Conservation (phyloP, 2,113 vertebrate species). For the Centropus unirufus region DNA sequence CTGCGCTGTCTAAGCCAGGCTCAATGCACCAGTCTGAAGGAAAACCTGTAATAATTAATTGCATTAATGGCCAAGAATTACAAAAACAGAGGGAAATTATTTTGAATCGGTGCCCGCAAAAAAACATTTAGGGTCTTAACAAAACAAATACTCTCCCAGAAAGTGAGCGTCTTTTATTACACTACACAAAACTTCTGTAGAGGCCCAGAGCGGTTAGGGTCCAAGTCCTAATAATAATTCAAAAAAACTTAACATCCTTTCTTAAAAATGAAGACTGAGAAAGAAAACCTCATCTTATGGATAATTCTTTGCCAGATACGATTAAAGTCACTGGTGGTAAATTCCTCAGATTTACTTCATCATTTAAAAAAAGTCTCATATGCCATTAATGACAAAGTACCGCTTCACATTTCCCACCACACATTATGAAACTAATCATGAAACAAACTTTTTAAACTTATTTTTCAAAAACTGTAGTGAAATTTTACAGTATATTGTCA, state of each 20-base stretch:
- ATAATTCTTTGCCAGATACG: too few relatives aligned
- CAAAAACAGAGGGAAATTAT: neutral
- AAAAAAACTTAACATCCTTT: neutral
- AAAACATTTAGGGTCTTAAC: too few relatives aligned
- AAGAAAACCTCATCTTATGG: neutral
- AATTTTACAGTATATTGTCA: neutral
- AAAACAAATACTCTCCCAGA: neutral
- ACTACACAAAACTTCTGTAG: neutral
- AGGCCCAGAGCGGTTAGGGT: neutral
- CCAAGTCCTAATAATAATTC: neutral
- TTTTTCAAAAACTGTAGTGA: neutral
- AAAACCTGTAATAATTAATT: too few relatives aligned
- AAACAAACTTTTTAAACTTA: neutral
- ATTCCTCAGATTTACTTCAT: neutral
- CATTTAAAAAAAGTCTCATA: neutral
- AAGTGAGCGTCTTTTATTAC: neutral
- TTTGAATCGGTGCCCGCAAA: neutral
- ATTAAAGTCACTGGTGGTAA: neutral
- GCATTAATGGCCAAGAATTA: too few relatives aligned
- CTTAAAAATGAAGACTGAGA: neutral
- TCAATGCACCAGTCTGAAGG: neutral
- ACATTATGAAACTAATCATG: neutral
- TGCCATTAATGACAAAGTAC: neutral
- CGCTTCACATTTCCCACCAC: neutral
- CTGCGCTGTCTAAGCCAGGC: neutral